Conservation (phyloP, 2,888 invertebrate species). For the Panzeria rudis region DNA sequence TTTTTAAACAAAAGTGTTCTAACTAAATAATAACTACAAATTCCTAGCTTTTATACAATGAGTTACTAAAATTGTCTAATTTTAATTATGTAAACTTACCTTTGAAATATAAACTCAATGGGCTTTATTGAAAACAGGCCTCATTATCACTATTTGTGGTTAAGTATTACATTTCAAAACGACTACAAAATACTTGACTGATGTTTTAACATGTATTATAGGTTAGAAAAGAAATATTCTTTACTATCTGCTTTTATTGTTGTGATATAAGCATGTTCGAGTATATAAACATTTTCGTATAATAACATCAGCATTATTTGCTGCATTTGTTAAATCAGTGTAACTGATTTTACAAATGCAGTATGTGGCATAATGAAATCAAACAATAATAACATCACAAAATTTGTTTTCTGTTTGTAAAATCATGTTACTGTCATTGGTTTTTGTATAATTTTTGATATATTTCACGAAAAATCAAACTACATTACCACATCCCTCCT, state of each 20-base stretch:
- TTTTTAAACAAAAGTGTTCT: too few relatives aligned
- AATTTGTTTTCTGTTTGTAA: slow-evolving; percentile 3
- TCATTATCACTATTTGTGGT: neutral
- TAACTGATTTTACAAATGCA: too few relatives aligned
- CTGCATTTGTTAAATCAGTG: too few relatives aligned
- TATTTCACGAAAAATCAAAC: neutral
- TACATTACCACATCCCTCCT: neutral
- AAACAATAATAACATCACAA: slow-evolving; percentile 37
- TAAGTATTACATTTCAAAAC: neutral
- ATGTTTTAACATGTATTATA: neutral
- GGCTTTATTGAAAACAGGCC: neutral
- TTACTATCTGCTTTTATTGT: neutral
- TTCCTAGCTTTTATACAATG: neutral
- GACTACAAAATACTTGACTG: neutral
- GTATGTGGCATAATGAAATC: slow-evolving; percentile 26
- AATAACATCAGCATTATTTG: slow-evolving; percentile 1
- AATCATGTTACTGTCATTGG: slow-evolving; percentile 4
- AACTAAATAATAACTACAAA: too few relatives aligned
- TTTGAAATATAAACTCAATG: neutral
- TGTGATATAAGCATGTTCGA: too few relatives aligned
- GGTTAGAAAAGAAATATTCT: neutral
- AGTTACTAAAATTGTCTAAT: neutral
- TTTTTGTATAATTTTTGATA: neutral
- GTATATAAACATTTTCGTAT: neutral
- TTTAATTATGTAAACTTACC: neutral